A percentile compares a stretch with the other conserved stretches of the same genome.
phyloP scores from a whole-genome alignment of 1,140 invertebrate species.

The Bombus confusus region DNA sequence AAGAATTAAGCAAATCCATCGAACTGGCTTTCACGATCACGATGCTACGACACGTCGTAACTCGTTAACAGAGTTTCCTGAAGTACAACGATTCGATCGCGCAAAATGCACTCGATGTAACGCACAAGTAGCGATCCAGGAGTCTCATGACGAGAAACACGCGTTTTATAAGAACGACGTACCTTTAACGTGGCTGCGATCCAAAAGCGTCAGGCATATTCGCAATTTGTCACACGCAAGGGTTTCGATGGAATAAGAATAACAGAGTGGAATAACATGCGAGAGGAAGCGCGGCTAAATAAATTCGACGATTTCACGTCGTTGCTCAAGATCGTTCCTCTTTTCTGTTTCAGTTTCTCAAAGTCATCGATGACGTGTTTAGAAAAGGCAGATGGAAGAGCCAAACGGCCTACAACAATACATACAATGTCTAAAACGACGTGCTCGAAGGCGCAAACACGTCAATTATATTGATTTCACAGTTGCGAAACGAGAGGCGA shows the following conservation, averaged over 20 bases:
- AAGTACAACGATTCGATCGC: no score
- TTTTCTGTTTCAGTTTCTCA: not conserved
- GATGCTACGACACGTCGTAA: not conserved
- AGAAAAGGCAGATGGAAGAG: not conserved
- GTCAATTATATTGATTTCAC: not conserved
- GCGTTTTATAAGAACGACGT: not conserved
- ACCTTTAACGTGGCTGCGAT: not conserved
- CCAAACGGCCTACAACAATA: not conserved
- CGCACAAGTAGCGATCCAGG: not conserved
- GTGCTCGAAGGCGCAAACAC: not conserved
- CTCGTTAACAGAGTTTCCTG: not conserved
- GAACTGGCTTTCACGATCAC: not conserved
- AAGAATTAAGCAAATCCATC: not conserved
- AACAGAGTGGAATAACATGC: conserved; percentile 1
- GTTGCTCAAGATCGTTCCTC: conserved; percentile 7
- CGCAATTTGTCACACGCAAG: not conserved
- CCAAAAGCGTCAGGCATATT: conserved; percentile 11
- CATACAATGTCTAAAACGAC: not conserved
- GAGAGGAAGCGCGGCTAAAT: no score
- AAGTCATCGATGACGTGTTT: not conserved
- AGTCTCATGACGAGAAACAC: not conserved
- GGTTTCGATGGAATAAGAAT: not conserved
- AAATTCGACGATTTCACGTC: not conserved
- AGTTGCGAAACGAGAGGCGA: conserved; percentile 6
- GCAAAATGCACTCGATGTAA: not conserved